Evolutionary conservation across 2,797 vertebrate species (phyloP).

Genomic region (Sebastiscus albofasciatus): DNA sequence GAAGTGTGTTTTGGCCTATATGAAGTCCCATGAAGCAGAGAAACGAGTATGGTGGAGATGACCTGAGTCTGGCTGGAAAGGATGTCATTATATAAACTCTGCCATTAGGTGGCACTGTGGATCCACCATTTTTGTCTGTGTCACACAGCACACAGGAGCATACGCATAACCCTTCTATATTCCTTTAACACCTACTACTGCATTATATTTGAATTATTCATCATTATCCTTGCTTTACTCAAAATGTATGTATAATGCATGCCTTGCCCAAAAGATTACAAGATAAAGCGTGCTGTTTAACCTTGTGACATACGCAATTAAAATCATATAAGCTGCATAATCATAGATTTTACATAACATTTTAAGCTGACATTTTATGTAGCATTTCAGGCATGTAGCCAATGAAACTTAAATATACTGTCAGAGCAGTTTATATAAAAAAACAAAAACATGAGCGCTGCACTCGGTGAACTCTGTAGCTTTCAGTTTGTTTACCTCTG

Average conservation of each 20-base stretch:
- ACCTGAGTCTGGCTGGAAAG: neutral
- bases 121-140: slow-evolving; percentile 2
- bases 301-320: neutral
- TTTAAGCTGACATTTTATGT: slow-evolving; percentile 21
- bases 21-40: neutral
- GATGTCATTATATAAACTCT: slow-evolving; percentile 13
- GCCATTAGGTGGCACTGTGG: slow-evolving; percentile 75
- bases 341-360: slow-evolving; percentile 36
- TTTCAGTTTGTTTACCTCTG: neutral
- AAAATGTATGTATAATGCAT: neutral
- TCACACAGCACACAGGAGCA: neutral
- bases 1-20: neutral
- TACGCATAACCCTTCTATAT: neutral
- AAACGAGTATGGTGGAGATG: neutral
- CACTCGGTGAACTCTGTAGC: neutral
- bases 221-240: neutral
- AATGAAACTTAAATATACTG: neutral
- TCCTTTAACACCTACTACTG: neutral
- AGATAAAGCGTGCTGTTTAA: slow-evolving; percentile 1
- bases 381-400: slow-evolving; percentile 6
- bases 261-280: neutral
- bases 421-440: neutral
- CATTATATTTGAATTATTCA: slow-evolving; percentile 9
- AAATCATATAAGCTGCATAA: slow-evolving; percentile 40
- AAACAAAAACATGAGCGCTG: neutral